Evolutionary conservation across 2,797 vertebrate genomes (phyloP), one percentile per base, ranked within the genome.

Genomic region (Hoplostethus atlanticus): DNA sequence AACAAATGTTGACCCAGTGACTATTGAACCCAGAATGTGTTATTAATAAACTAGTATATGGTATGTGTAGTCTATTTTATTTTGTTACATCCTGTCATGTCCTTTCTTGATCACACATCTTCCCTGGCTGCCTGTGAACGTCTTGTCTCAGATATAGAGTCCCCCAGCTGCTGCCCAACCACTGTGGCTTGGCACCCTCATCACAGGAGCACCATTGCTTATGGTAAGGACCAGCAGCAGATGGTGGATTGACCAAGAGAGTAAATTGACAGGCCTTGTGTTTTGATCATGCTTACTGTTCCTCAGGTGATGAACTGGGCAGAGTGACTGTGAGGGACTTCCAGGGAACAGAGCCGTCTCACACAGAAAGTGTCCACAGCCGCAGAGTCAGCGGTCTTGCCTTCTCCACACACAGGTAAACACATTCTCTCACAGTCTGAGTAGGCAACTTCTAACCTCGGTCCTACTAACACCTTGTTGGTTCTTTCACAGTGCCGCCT

Each of bases 341-440:
- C 62, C 96, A 95, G 91, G 95, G 84, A 34, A 85, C 93, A 0
- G 93, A 95, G 44, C 87, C 88, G 0, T 72, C 87, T 7, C 92
- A 85, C 64, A 93, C 91, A 21, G 59, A 93, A 13, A 69, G 68
- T 0, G 80, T 96, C 73, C 97, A 99, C 74, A 84, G 81, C 44
- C 96, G 96, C 30, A 91, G 92, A 60, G 89, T 99, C 71, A 95
- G 94, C 0, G 91, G 87, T 0, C 94, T 99, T 2, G 91, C 95
- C 6, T 99, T 97, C 84, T 99, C 98, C 25, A 71, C 95, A 47
- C 96, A 99, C 71, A 96, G 96, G 98, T 98, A 92, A 81, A 28
- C n/a, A 15, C 5, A 25, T 16, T 13, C 4, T 15, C 1, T 52
- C 34, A 21, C 5, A 12, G 3, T 65, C 21, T 48, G 30, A n/a